Evolutionary conservation across 2,797 vertebrate species (phyloP).

Genomic region (Enteromius paludinosus): DNA sequence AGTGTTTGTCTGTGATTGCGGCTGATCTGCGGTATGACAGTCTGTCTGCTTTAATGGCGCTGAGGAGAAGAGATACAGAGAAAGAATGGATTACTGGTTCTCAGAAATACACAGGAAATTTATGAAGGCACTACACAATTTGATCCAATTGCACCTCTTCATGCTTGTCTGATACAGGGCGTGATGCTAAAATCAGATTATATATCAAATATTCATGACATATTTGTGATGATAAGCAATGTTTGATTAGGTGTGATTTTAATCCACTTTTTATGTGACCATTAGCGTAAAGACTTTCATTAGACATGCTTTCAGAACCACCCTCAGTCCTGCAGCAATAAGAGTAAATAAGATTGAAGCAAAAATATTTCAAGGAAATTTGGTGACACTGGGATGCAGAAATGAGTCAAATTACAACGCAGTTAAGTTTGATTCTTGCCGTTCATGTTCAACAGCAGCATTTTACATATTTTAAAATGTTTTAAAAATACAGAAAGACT

Average conservation of each 20-base stretch:
- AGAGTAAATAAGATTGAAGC: not conserved
- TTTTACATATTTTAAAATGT: not conserved
- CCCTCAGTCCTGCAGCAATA: not conserved
- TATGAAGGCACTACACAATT: not conserved
- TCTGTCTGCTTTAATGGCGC: slow-evolving; percentile 16
- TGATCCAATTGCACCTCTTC: not conserved
- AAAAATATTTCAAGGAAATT: not conserved
- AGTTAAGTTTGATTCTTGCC: not conserved
- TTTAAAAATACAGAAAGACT: too few species aligned
- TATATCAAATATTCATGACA: not conserved
- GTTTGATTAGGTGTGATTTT: slow-evolving; percentile 17
- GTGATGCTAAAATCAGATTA: not conserved
- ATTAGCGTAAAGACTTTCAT: not conserved
- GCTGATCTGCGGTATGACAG: slow-evolving; percentile 38
- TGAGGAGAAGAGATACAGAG: slow-evolving; percentile 27
- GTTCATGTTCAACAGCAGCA: not conserved
- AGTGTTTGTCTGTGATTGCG: slow-evolving; percentile 47
- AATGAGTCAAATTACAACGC: not conserved
- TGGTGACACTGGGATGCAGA: not conserved
- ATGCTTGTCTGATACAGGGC: not conserved
- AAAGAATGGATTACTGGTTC: slow-evolving; percentile 39
- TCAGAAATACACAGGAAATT: not conserved
- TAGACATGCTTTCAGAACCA: not conserved
- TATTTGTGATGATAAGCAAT: not conserved
- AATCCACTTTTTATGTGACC: not conserved